Conservation (phyloP, 37 sponge, comb jelly and placozoan genomes). For the Agelas oroides region DNA sequence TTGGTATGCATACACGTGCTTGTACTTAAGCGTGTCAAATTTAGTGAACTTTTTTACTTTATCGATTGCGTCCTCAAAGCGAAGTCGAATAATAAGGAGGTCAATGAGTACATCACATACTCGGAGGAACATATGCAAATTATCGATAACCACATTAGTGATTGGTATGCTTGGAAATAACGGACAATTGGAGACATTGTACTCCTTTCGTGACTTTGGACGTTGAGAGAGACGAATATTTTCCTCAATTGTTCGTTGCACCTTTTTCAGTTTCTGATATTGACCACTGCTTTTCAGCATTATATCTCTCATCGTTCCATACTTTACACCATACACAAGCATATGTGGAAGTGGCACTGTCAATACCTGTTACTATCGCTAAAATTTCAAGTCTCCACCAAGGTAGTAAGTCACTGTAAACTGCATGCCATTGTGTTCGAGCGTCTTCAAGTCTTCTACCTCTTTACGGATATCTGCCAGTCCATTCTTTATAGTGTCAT, state of each 20-base stretch:
- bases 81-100: slow-evolving; percentile 6
- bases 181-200: background rate
- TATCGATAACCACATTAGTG: slow-evolving; percentile 17
- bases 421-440: background rate
- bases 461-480: slow-evolving; percentile 32
- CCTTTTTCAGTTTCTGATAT: slow-evolving; percentile 1
- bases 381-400: slow-evolving; percentile 26
- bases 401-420: slow-evolving; percentile 2
- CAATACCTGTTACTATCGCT: slow-evolving; percentile 26
- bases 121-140: slow-evolving; percentile 15
- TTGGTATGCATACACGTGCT: background rate
- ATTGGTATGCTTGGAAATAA: slow-evolving; percentile 25
- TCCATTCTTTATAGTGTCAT: slow-evolving; percentile 8
- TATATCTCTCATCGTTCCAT: background rate
- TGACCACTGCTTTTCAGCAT: slow-evolving; percentile 19
- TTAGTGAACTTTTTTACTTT: background rate
- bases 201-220: slow-evolving; percentile 1
- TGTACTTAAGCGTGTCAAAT: background rate
- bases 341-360: slow-evolving; percentile 12
- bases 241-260: slow-evolving; percentile 31
- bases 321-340: slow-evolving; percentile 59
- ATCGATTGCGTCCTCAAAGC: slow-evolving; percentile 15
- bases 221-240: background rate
- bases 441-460: background rate
- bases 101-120: slow-evolving; percentile 26